Evolutionary conservation across 1,140 invertebrate species (phyloP).

Genomic region (Akabosia matsudoensis): DNA sequence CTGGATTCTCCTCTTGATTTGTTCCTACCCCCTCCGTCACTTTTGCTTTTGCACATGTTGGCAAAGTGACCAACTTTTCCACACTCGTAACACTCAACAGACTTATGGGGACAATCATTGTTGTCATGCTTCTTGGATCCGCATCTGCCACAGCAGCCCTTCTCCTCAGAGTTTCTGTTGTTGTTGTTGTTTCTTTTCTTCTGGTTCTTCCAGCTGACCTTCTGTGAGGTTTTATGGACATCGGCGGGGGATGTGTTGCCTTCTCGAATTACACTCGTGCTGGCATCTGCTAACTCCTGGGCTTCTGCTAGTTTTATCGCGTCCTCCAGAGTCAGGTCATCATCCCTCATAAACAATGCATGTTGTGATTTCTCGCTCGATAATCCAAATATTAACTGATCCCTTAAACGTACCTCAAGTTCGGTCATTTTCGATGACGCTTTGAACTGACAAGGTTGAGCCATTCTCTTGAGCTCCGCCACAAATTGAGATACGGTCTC

Average conservation of each 20-base stretch:
- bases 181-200: neutral
- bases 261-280: neutral
- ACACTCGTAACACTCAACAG: neutral
- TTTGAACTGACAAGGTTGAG: neutral
- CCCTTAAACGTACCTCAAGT: neutral
- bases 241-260: neutral
- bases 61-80: neutral
- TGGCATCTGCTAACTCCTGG: neutral
- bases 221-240: neutral
- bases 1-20: neutral
- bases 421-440: neutral
- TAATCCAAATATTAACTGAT: slow-evolving; percentile 11
- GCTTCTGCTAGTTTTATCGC: neutral
- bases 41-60: neutral
- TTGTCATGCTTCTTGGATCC: slow-evolving; percentile 1
- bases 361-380: neutral
- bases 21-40: neutral
- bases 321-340: neutral
- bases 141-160: neutral
- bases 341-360: neutral
- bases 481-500: slow-evolving; percentile 2
- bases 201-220: too few species aligned
- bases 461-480: neutral
- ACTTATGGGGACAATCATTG: neutral
- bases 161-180: neutral